phyloP scores from a whole-genome alignment of 2,113 vertebrate genomes.

The Corydoras maculifer region DNA sequence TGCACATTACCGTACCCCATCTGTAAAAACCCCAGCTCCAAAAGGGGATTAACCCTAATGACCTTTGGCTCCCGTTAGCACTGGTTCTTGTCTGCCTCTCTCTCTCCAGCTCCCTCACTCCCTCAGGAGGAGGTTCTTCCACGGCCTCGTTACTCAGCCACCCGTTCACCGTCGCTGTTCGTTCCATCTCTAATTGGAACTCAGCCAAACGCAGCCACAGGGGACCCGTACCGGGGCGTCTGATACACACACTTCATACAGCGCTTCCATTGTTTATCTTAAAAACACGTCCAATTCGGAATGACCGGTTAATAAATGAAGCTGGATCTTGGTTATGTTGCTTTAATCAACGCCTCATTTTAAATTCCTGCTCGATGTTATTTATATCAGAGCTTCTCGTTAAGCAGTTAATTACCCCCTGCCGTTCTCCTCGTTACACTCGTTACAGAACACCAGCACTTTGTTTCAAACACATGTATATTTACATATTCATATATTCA shows the following conservation, averaged over 20 bases:
- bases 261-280: not conserved
- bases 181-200: not conserved
- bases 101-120: not conserved
- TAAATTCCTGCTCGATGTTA: no score
- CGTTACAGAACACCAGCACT: no score
- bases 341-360: not conserved
- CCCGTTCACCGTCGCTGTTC: not conserved
- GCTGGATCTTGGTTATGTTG: not conserved
- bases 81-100: not conserved
- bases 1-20: no score
- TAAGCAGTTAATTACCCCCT: not conserved
- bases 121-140: not conserved
- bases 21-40: no score
- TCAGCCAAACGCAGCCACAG: not conserved
- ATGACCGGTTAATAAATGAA: not conserved
- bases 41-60: not conserved
- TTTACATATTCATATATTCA: no score
- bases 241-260: not conserved
- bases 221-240: not conserved
- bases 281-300: not conserved
- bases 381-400: not conserved
- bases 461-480: no score
- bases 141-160: not conserved
- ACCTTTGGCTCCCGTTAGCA: not conserved
- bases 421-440: not conserved